phyloP scores from a whole-genome alignment of 2,888 invertebrate species.

The Nemoura dubitans region DNA sequence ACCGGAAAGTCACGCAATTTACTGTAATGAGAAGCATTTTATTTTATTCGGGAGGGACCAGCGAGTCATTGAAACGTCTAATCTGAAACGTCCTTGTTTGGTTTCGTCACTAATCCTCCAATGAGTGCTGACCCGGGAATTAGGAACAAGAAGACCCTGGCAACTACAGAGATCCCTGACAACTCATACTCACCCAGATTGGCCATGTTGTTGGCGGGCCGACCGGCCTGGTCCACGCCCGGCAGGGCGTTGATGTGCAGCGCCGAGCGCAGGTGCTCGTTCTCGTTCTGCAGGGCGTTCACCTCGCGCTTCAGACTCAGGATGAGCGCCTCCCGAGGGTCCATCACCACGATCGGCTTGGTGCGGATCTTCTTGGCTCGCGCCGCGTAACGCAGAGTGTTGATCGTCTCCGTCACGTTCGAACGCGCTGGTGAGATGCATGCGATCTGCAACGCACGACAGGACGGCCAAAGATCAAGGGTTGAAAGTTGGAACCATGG shows the following conservation, averaged over 20 bases:
- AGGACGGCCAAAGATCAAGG: too few species aligned
- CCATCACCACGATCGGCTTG: conserved; percentile 94
- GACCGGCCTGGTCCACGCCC: conserved; percentile 47
- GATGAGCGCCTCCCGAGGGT: conserved; percentile 91
- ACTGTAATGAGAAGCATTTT: too few species aligned
- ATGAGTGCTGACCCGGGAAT: too few species aligned
- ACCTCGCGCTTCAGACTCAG: conserved; percentile 89
- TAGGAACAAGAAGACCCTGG: too few species aligned
- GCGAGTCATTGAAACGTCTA: too few species aligned
- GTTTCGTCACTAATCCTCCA: too few species aligned
- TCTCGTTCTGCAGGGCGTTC: conserved; percentile 84
- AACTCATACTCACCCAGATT: conserved; percentile 12
- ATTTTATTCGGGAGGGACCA: too few species aligned
- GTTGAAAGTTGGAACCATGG: too few species aligned
- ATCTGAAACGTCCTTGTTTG: too few species aligned
- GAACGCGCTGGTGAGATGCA: conserved; percentile 91
- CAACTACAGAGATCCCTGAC: too few species aligned
- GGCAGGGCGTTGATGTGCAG: conserved; percentile 70
- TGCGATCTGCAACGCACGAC: conserved; percentile 88
- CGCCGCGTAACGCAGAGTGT: conserved; percentile 91
- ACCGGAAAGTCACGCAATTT: too few species aligned
- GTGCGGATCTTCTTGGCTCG: conserved; percentile 92
- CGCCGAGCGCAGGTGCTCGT: conserved; percentile 83
- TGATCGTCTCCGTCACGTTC: conserved; percentile 87
- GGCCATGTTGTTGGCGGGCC: conserved; percentile 53